A percentile compares a stretch with the other conserved stretches of the same genome.
These are phyloP conservation scores for Oryctolagus cuniculus DNA, from an alignment of 2,113 vertebrate species.

Conservation along the genomic window DNA sequence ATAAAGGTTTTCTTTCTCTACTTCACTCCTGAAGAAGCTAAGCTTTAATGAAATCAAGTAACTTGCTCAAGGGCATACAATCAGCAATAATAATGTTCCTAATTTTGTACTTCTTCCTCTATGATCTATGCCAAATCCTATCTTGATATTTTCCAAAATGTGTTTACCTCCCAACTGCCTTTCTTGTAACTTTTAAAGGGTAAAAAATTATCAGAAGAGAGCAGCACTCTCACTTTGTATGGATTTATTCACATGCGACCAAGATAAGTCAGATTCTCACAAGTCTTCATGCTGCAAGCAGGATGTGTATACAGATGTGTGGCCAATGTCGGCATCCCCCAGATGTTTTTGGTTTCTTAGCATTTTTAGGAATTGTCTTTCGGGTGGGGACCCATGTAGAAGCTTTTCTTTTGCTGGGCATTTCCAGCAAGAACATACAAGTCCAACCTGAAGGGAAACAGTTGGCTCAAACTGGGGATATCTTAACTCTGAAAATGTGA, in stretches of 20 bases:
- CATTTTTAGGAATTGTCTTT: constrained; percentile 7
- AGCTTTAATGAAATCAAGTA: constrained; percentile 38
- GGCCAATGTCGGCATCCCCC: background rate
- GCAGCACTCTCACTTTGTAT: background rate
- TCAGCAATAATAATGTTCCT: background rate
- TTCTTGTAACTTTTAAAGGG: background rate
- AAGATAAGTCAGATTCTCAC: background rate
- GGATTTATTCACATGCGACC: background rate
- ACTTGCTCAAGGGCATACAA: background rate
- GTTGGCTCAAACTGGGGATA: background rate
- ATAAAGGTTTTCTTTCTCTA: background rate
- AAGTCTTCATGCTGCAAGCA: background rate
- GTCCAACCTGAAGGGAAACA: background rate
- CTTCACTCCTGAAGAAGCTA: constrained; percentile 34
- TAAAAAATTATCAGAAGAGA: background rate
- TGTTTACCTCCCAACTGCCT: background rate
- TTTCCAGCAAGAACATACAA: constrained; percentile 17
- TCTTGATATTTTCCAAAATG: background rate
- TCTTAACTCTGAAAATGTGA: background rate
- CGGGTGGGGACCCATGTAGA: background rate
- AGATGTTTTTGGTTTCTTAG: background rate
- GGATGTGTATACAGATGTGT: background rate
- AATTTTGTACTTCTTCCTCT: background rate
- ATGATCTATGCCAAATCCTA: constrained; percentile 4
- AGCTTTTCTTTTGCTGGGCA: background rate